Percentiles rank a stretch among this genome's conserved stretches.
Conservation (phyloP, 1,140 invertebrate genomes). For the Dreissena polymorpha region DNA sequence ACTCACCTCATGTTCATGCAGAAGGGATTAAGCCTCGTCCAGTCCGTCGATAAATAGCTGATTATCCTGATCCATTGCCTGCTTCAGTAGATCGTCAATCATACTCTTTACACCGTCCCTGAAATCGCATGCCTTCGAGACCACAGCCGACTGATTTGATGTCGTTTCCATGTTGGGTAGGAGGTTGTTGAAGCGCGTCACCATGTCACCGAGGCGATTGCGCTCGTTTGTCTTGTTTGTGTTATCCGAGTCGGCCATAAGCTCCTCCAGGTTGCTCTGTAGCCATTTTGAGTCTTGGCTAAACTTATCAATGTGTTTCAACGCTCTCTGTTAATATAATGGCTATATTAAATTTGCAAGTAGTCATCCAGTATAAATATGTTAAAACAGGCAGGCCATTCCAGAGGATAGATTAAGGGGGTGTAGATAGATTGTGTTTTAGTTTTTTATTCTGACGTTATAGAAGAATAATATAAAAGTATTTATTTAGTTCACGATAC, state of each 20-base stretch:
- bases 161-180: constrained; percentile 95
- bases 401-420: too few relatives aligned
- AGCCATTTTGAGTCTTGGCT: constrained; percentile 97
- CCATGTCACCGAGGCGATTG: constrained; percentile 89
- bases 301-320: constrained; percentile 88
- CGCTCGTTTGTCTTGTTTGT: constrained; percentile 87
- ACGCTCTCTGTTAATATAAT: constrained; percentile 65
- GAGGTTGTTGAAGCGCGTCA: constrained; percentile 88
- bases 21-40: constrained; percentile 87
- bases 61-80: constrained; percentile 82
- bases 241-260: constrained; percentile 90
- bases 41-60: constrained; percentile 86
- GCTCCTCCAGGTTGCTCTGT: constrained; percentile 92
- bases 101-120: constrained; percentile 89
- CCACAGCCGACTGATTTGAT: constrained; percentile 93
- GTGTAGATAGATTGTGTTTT: too few relatives aligned
- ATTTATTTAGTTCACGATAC: too few relatives aligned
- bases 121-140: constrained; percentile 95
- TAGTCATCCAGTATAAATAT: too few relatives aligned
- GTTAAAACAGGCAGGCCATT: too few relatives aligned
- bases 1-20: constrained; percentile 76
- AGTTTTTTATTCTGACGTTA: too few relatives aligned
- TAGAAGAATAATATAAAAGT: too few relatives aligned
- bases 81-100: constrained; percentile 76
- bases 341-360: too few relatives aligned